Evolutionary conservation across 2,888 invertebrate species (phyloP).

Genomic region (Lepas anatifera): DNA sequence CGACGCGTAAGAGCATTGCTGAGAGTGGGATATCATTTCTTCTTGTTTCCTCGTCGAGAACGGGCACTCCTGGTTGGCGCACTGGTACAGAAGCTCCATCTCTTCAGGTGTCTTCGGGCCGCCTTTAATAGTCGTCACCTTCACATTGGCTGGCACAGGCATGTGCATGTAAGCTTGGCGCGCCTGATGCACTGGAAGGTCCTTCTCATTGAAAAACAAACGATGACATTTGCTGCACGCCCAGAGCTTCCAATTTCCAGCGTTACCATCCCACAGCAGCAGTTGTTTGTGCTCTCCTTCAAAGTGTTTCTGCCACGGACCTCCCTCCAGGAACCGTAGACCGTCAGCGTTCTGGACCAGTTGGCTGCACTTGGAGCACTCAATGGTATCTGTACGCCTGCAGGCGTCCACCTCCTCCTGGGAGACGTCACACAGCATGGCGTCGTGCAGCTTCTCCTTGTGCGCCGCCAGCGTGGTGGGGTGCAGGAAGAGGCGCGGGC

Average conservation of each 20-base stretch:
- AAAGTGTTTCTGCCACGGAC: background rate
- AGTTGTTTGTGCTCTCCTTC: background rate
- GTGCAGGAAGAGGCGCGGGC: background rate
- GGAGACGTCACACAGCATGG: background rate
- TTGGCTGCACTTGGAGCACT: background rate
- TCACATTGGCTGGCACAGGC: background rate
- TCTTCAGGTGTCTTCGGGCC: background rate
- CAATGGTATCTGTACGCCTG: background rate
- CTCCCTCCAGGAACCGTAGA: background rate
- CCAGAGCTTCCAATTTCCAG: background rate
- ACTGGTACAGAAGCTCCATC: background rate
- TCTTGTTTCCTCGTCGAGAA: background rate
- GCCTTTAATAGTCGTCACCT: background rate
- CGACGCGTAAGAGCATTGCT: background rate
- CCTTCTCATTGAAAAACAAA: background rate
- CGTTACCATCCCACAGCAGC: background rate
- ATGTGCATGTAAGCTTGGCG: slow-evolving; percentile 4
- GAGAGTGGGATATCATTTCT: background rate
- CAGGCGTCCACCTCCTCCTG: background rate
- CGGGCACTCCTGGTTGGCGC: background rate
- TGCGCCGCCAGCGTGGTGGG: background rate
- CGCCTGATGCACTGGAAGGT: background rate
- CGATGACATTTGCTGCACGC: background rate
- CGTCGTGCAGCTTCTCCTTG: background rate
- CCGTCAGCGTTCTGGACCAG: slow-evolving; percentile 7